A percentile compares a stretch with the other conserved stretches of the same genome.
These are phyloP conservation scores for Chinchilla lanigera DNA, from an alignment of 2,113 vertebrate species.

Conservation along the genomic window DNA sequence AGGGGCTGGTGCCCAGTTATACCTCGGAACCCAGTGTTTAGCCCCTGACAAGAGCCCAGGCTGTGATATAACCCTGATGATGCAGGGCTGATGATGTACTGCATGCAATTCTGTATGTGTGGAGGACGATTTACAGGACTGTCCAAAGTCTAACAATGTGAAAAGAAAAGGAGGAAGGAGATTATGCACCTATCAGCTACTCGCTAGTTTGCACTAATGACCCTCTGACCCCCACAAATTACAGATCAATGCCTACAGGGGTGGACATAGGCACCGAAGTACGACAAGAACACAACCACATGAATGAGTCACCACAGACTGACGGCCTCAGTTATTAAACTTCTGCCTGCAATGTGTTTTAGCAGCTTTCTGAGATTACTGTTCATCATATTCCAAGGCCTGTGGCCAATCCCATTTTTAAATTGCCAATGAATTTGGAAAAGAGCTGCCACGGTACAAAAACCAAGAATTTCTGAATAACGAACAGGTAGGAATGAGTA, in stretches of 20 bases:
- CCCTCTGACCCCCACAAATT: conserved; percentile 18
- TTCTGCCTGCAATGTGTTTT: not conserved
- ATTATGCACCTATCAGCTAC: not conserved
- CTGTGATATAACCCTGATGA: not conserved
- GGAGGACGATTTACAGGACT: not conserved
- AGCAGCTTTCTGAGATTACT: conserved; percentile 48
- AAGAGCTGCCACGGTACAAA: conserved; percentile 16
- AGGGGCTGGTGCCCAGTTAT: not conserved
- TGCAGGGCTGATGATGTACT: not conserved
- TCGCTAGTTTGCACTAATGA: conserved; percentile 45
- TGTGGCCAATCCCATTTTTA: conserved; percentile 15
- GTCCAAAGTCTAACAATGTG: not conserved
- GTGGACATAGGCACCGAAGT: conserved; percentile 34
- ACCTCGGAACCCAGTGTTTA: not conserved
- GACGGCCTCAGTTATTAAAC: conserved; percentile 54
- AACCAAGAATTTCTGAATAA: not conserved
- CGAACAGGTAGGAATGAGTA: conserved; percentile 23
- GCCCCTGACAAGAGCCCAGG: not conserved
- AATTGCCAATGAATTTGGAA: conserved; percentile 39
- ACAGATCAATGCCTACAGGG: conserved; percentile 29
- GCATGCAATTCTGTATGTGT: not conserved
- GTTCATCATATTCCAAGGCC: not conserved
- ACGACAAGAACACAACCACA: not conserved
- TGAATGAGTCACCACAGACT: not conserved
- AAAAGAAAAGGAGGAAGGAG: not conserved